Evolutionary conservation across 2,797 vertebrate genomes (phyloP), one percentile per base, ranked within the genome.

Genomic region (Malacoraja senta): DNA sequence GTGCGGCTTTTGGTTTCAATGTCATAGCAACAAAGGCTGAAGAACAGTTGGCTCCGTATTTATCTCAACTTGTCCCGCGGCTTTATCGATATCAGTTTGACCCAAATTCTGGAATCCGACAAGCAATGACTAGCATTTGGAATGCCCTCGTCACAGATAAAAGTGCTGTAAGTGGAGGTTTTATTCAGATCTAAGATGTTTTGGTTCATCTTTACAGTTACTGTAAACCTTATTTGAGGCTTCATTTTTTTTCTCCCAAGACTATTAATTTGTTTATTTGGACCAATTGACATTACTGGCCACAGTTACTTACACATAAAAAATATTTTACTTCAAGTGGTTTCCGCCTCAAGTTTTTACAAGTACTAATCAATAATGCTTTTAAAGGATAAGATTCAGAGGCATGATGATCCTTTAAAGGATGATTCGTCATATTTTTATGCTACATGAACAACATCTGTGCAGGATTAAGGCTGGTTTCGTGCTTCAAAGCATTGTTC

Each of bases 121-220:
- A 99, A 95, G 98, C 99, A 84, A 99, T 99, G 99, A 99, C 98
- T 91, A 99, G 98, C 96, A 99, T 99, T 96, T 99, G 99, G 99
- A 98, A 99, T 68, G 98, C 99, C 0, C 93, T 99, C 93, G 98
- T 99, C 94, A 98, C 98, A 0, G 98, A 99, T 95, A 99, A 99
- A 95, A 97, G 97, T 0, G 95, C 95, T 95, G 99, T 98, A 96
- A 95, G 97, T 96, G 68, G 77, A 29, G 29, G 4, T 32, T 91
- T 63, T n/a, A 92, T 32, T 72, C 32, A 8, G 12, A 10, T 13
- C 26, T 26, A 53, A 29, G n/a, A 35, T 88, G 15, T 68, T 68
- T 88, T 65, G 15, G 9, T 88, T 35, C 29, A 10, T 32, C 35
- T 32, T 1, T 35, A 19, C 63, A 88, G 61, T n/a, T 88, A 68